phyloP scores from a whole-genome alignment of 2,113 vertebrate species.

The Colossoma macropomum region DNA sequence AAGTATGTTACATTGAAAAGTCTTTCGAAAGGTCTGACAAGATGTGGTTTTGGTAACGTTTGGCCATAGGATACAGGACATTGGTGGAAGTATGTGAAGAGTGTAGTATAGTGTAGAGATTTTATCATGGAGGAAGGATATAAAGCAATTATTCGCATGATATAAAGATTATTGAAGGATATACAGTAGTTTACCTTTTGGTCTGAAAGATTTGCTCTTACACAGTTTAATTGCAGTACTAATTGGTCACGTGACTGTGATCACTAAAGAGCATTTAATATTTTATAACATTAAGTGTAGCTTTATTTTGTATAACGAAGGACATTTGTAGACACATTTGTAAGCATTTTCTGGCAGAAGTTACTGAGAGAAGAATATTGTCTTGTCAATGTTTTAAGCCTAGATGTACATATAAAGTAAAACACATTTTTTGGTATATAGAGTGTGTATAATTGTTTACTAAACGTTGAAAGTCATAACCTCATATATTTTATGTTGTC shows the following conservation, averaged over 20 bases:
- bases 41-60: constrained; percentile 8
- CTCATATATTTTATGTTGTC: constrained; percentile 43
- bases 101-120: constrained; percentile 22
- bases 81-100: constrained; percentile 17
- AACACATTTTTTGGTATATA: constrained; percentile 48
- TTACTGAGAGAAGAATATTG: constrained; percentile 44
- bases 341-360: constrained; percentile 43
- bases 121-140: constrained; percentile 24
- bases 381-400: constrained; percentile 38
- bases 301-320: constrained; percentile 52
- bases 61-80: constrained; percentile 28
- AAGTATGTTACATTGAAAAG: constrained; percentile 43
- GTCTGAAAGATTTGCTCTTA: constrained; percentile 58
- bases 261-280: constrained; percentile 41
- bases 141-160: constrained; percentile 12
- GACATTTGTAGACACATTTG: constrained; percentile 53
- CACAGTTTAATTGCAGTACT: constrained; percentile 45
- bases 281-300: constrained; percentile 53
- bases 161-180: constrained; percentile 30
- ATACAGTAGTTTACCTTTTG: constrained; percentile 49
- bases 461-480: constrained; percentile 48
- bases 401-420: constrained; percentile 63
- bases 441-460: constrained; percentile 59
- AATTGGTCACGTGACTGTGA: constrained; percentile 50
- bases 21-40: constrained; percentile 23